Conservation (phyloP, 2,113 vertebrate species). For the Phoxinus phoxinus region DNA sequence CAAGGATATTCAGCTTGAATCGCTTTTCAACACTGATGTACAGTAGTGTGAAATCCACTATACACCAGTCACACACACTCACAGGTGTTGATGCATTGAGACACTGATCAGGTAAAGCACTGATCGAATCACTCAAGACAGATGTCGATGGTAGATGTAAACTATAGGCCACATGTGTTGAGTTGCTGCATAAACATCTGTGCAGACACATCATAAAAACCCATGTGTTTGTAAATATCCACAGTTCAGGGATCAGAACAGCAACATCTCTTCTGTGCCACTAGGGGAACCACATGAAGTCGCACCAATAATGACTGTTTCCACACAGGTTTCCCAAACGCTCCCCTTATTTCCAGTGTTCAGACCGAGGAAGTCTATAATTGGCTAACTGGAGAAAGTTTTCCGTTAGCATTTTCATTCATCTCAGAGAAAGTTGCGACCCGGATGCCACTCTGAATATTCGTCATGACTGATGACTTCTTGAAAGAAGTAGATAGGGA, state of each 20-base stretch:
- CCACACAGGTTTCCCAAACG: not conserved
- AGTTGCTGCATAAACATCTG: constrained; percentile 19
- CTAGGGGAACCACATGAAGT: not conserved
- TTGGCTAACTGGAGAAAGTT: not conserved
- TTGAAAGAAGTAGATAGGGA: not conserved
- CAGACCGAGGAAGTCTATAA: not conserved
- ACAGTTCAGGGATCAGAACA: not conserved
- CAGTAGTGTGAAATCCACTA: not conserved
- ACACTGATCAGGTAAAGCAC: not conserved
- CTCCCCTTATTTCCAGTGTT: not conserved
- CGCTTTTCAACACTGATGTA: not conserved
- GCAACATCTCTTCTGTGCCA: not conserved
- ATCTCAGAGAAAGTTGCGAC: not conserved
- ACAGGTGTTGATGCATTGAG: not conserved
- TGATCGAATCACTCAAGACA: not conserved
- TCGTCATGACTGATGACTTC: not conserved
- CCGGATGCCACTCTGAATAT: not conserved
- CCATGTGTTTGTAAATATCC: not conserved
- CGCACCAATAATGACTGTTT: not conserved
- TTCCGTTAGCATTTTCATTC: not conserved
- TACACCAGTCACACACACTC: not conserved
- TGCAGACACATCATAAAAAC: not conserved
- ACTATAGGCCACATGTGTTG: not conserved
- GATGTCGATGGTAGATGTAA: not conserved
- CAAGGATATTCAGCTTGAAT: not conserved